Conservation (phyloP, 1,140 invertebrate species). For the Drosophila takahashii region DNA sequence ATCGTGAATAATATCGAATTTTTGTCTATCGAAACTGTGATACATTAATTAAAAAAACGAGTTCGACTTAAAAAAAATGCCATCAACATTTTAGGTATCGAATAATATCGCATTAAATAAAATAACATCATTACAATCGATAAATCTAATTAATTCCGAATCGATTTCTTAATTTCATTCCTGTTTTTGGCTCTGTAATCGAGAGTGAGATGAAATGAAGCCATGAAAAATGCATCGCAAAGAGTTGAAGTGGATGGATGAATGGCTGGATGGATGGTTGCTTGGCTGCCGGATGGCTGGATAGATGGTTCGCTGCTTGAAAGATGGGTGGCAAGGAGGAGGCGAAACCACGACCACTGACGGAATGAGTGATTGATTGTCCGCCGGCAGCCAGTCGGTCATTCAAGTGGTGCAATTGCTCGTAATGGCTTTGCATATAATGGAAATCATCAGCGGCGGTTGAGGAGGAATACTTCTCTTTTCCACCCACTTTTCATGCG, state of each 20-base stretch:
- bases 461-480: no score
- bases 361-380: constrained; percentile 70
- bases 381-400: constrained; percentile 41
- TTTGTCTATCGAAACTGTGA: background rate
- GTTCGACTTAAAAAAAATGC: no score
- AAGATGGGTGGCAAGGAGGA: constrained; percentile 17
- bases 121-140: no score
- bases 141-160: background rate
- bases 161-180: background rate
- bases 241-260: constrained; percentile 69
- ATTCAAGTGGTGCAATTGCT: constrained; percentile 74
- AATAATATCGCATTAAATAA: no score
- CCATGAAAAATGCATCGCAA: constrained; percentile 79
- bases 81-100: no score
- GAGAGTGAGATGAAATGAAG: constrained; percentile 59
- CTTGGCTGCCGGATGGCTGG: constrained; percentile 30
- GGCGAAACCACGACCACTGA: constrained; percentile 3
- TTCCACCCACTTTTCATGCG: background rate
- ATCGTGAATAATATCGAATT: background rate
- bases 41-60: no score
- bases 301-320: constrained; percentile 32
- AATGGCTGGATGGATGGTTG: constrained; percentile 33
- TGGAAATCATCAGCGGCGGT: constrained; percentile 62
- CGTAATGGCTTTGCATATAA: constrained; percentile 81
- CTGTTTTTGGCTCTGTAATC: constrained; percentile 9